Conservation (phyloP, 2,113 vertebrate species). For the Saguinus midas region DNA sequence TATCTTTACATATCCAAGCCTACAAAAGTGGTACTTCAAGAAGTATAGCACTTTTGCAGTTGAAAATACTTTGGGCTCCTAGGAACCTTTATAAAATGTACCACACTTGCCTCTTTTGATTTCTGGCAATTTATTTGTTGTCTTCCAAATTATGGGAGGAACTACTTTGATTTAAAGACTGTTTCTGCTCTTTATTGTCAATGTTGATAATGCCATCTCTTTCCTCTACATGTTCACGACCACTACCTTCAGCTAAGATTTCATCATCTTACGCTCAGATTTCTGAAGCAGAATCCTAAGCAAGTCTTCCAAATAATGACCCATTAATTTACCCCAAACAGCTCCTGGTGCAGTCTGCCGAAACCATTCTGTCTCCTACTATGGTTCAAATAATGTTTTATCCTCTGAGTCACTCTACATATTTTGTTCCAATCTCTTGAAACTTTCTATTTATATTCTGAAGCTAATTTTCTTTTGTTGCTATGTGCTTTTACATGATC, state of each 20-base stretch:
- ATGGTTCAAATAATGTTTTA: background rate
- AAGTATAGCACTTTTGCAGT: background rate
- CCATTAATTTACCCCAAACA: background rate
- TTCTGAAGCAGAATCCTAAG: slow-evolving; percentile 5
- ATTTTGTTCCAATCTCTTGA: slow-evolving; percentile 25
- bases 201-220: background rate
- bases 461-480: slow-evolving; percentile 8
- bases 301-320: background rate
- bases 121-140: slow-evolving; percentile 6
- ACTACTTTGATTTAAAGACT: slow-evolving; percentile 8
- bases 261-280: background rate
- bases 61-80: background rate
- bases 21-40: background rate
- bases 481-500: background rate
- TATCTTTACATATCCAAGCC: background rate
- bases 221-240: background rate
- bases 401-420: background rate
- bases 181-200: slow-evolving; percentile 1
- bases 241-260: background rate
- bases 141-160: background rate
- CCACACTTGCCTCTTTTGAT: background rate
- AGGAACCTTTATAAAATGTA: background rate
- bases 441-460: slow-evolving; percentile 6
- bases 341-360: background rate
- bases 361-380: background rate